Conservation (phyloP, 2,888 invertebrate species). For the Carabus problematicus region DNA sequence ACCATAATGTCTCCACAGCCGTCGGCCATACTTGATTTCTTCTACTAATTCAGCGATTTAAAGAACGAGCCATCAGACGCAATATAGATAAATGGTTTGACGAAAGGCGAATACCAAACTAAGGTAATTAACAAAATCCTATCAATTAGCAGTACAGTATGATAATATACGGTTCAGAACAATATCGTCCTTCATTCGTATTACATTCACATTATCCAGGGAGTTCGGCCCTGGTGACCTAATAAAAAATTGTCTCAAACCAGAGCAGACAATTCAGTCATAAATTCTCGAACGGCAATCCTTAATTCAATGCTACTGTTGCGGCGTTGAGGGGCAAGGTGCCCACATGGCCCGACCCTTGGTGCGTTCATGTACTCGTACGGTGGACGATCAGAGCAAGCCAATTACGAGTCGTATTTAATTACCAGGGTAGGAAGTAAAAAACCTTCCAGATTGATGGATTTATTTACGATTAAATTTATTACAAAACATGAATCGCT, state of each 20-base stretch:
- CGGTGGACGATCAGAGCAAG: not conserved
- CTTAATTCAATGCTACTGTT: conserved; percentile 34
- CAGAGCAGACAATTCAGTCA: conserved; percentile 29
- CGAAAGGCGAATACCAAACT: too few relatives aligned
- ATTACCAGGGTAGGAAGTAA: conserved; percentile 20
- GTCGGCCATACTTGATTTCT: conserved; percentile 30
- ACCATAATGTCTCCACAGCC: conserved; percentile 22
- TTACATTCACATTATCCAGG: too few relatives aligned
- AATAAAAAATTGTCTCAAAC: conserved; percentile 35
- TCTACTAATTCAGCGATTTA: conserved; percentile 2
- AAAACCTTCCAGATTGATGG: conserved; percentile 30
- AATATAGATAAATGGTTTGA: too few relatives aligned
- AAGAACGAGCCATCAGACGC: not conserved
- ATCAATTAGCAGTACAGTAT: too few relatives aligned
- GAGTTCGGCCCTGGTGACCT: conserved; percentile 19
- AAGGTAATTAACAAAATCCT: too few relatives aligned
- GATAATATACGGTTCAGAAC: too few relatives aligned
- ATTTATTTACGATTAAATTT: conserved; percentile 39
- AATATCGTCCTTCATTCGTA: too few relatives aligned
- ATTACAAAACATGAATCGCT: conserved; percentile 31
- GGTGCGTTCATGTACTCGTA: conserved; percentile 1
- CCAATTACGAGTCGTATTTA: conserved; percentile 37
- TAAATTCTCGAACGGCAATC: conserved; percentile 29
- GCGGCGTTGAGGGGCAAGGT: not conserved
- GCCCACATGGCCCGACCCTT: conserved; percentile 3